Conservation (phyloP, 2,113 vertebrate genomes). For the zebrafish (Danio rerio) region GRCz12tu NC_133182.1:23517001-23517500, state of each 20-base stretch:
- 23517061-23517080: conserved; percentile 6
- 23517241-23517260: conserved; percentile 94
- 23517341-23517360: conserved; percentile 66
- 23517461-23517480: no score
- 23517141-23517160: neutral
- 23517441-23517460: neutral
- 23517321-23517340: conserved; percentile 91
- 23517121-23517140: neutral
- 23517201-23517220: conserved; percentile 93
- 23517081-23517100: neutral
- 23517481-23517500: no score
- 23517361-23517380: conserved; percentile 14
- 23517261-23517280: conserved; percentile 88
- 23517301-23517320: conserved; percentile 92
- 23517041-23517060: neutral
- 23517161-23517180: conserved; percentile 90
- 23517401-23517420: conserved; percentile 50
- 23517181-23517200: conserved; percentile 90
- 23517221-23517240: conserved; percentile 92
- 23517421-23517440: conserved; percentile 64
- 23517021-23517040: neutral
- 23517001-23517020: conserved; percentile 22
- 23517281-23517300: conserved; percentile 90
- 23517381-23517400: neutral
- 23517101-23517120: neutral